phyloP scores from a whole-genome alignment of 2,888 invertebrate genomes.

The Baccha elongata region DNA sequence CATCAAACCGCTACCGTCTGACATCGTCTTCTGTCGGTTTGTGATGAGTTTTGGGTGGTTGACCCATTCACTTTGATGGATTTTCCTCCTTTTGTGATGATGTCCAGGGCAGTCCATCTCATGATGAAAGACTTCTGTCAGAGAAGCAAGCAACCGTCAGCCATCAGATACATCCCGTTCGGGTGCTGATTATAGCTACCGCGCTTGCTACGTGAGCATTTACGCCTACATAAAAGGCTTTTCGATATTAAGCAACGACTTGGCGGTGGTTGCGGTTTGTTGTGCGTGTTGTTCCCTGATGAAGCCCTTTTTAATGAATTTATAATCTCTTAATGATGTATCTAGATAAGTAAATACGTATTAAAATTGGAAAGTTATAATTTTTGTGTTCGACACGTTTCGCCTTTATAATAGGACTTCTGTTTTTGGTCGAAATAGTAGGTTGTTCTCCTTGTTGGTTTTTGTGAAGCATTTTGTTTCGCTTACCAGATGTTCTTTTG shows the following conservation, averaged over 20 bases:
- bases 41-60: slow-evolving; percentile 74
- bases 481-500: no score
- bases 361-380: slow-evolving; percentile 38
- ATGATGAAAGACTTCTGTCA: slow-evolving; percentile 71
- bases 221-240: slow-evolving; percentile 72
- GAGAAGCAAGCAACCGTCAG: slow-evolving; percentile 37
- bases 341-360: slow-evolving; percentile 66
- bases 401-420: slow-evolving; percentile 31
- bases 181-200: slow-evolving; percentile 76
- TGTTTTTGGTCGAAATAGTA: not conserved
- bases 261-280: no score
- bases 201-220: slow-evolving; percentile 75
- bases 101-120: slow-evolving; percentile 21
- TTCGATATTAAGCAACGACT: not conserved
- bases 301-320: slow-evolving; percentile 72
- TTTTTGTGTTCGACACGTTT: slow-evolving; percentile 69
- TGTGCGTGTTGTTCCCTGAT: slow-evolving; percentile 50
- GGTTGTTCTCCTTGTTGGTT: not conserved
- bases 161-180: slow-evolving; percentile 6
- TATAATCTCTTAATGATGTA: slow-evolving; percentile 74
- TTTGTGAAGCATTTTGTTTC: no score
- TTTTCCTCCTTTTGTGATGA: slow-evolving; percentile 70
- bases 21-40: slow-evolving; percentile 48
- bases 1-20: slow-evolving; percentile 9
- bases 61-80: slow-evolving; percentile 74